These are phyloP conservation scores for Liolophura sinensis DNA, from an alignment of 1,140 invertebrate genomes.

Conservation along the genomic window DNA sequence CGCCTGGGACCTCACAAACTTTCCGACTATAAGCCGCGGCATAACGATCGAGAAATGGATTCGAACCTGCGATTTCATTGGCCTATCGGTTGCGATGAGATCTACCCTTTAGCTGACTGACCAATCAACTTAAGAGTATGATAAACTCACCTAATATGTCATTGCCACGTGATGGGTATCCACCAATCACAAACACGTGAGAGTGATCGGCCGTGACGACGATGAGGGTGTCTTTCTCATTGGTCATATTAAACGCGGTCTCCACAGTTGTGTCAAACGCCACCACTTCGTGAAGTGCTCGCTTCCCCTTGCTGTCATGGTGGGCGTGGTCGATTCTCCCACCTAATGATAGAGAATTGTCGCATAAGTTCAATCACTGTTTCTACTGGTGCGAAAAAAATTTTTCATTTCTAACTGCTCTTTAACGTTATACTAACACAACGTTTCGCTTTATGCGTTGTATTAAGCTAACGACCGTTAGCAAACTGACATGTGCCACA, in stretches of 20 bases:
- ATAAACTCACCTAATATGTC: slow-evolving; percentile 53
- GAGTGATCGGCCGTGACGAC: slow-evolving; percentile 90
- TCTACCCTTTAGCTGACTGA: not conserved
- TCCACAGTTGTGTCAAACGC: slow-evolving; percentile 75
- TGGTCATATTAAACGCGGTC: slow-evolving; percentile 65
- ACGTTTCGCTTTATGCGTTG: too few relatives aligned
- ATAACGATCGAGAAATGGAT: too few relatives aligned
- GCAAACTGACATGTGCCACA: too few relatives aligned
- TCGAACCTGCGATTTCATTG: too few relatives aligned
- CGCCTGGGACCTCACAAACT: too few relatives aligned
- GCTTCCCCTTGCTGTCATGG: slow-evolving; percentile 77
- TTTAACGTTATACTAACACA: too few relatives aligned
- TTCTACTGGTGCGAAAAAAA: too few relatives aligned
- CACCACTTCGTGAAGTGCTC: slow-evolving; percentile 78
- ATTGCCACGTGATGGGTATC: slow-evolving; percentile 48
- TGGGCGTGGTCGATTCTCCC: slow-evolving; percentile 82
- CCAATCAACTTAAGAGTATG: not conserved
- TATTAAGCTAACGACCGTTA: too few relatives aligned
- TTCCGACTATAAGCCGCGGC: too few relatives aligned
- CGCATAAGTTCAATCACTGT: too few relatives aligned
- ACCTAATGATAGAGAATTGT: slow-evolving; percentile 25
- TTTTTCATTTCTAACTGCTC: too few relatives aligned
- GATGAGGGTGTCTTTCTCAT: slow-evolving; percentile 74
- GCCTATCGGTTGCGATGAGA: not conserved
- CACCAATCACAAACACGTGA: slow-evolving; percentile 52